Percentiles rank a stretch among this genome's conserved stretches.
phyloP scores from a whole-genome alignment of 2,888 invertebrate species.

The Caenorhabditis angaria region DNA sequence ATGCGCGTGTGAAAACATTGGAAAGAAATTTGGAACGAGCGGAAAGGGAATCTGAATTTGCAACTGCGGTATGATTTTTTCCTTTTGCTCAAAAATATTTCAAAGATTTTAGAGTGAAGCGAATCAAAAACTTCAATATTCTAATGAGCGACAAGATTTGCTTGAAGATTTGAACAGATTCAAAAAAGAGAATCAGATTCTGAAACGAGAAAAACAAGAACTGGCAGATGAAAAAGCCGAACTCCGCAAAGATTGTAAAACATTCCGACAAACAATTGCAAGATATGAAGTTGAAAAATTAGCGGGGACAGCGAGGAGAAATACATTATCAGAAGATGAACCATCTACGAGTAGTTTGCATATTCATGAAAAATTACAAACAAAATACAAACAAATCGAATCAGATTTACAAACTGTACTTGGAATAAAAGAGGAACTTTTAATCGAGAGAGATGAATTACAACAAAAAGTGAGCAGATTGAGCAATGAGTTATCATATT shows the following conservation, averaged over 20 bases:
- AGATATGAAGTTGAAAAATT: slow-evolving; percentile 47
- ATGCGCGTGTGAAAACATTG: slow-evolving; percentile 37
- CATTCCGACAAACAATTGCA: slow-evolving; percentile 55
- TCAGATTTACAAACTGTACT: slow-evolving; percentile 53
- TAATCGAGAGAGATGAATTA: slow-evolving; percentile 50
- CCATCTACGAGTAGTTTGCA: slow-evolving; percentile 13
- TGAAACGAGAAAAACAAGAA: slow-evolving; percentile 27
- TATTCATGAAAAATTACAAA: slow-evolving; percentile 32
- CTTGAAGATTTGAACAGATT: slow-evolving; percentile 31
- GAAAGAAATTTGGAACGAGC: slow-evolving; percentile 50
- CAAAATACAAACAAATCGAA: slow-evolving; percentile 47
- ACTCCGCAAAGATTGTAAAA: slow-evolving; percentile 58
- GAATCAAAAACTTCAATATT: slow-evolving; percentile 34
- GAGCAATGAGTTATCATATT: slow-evolving; percentile 51
- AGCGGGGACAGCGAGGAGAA: slow-evolving; percentile 12
- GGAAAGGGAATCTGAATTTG: slow-evolving; percentile 37
- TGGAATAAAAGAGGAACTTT: slow-evolving; percentile 56
- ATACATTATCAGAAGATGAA: slow-evolving; percentile 22
- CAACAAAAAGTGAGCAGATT: slow-evolving; percentile 47
- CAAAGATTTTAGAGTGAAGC: slow-evolving; percentile 23
- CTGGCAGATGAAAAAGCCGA: slow-evolving; percentile 44
- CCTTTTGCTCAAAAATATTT: background rate
- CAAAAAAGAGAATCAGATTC: slow-evolving; percentile 28
- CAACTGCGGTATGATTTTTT: slow-evolving; percentile 32
- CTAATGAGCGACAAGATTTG: slow-evolving; percentile 37